phyloP scores from a whole-genome alignment of 2,113 vertebrate species.

The Percopsis transmontana region DNA sequence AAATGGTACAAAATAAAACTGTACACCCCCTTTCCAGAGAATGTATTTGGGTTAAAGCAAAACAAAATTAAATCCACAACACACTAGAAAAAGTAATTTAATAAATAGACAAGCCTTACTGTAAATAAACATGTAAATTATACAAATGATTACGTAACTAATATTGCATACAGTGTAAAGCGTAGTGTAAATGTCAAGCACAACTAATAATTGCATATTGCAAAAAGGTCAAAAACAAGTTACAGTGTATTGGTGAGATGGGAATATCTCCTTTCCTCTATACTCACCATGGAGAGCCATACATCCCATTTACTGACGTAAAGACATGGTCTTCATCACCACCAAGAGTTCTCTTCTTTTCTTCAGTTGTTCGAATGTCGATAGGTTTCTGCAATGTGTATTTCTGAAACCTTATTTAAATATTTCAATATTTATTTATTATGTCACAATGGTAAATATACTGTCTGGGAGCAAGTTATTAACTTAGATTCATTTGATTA shows the following conservation, averaged over 20 bases:
- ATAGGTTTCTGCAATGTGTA: not conserved
- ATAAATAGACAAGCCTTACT: conserved; percentile 27
- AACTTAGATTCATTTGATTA: not conserved
- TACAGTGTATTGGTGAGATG: not conserved
- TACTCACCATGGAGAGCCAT: conserved; percentile 47
- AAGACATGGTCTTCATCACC: conserved; percentile 23
- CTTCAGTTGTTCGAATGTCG: conserved; percentile 15
- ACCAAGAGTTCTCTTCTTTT: not conserved
- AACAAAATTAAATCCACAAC: conserved; percentile 22
- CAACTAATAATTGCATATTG: not conserved
- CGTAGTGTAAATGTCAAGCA: not conserved
- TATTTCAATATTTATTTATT: not conserved
- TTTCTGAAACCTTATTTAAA: conserved; percentile 8
- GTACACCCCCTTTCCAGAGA: not conserved
- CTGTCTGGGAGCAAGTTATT: not conserved
- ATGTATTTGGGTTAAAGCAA: conserved; percentile 18
- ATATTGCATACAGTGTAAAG: not conserved
- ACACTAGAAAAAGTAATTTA: conserved; percentile 26
- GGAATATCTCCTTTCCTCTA: not conserved
- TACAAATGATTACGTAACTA: not conserved
- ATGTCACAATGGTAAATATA: not conserved
- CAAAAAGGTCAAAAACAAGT: not conserved
- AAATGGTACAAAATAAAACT: too few relatives aligned
- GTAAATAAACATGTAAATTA: conserved; percentile 9
- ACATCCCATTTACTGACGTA: not conserved